Conservation (phyloP, 2,888 invertebrate species). For the Agonopterix alstromeriana region DNA sequence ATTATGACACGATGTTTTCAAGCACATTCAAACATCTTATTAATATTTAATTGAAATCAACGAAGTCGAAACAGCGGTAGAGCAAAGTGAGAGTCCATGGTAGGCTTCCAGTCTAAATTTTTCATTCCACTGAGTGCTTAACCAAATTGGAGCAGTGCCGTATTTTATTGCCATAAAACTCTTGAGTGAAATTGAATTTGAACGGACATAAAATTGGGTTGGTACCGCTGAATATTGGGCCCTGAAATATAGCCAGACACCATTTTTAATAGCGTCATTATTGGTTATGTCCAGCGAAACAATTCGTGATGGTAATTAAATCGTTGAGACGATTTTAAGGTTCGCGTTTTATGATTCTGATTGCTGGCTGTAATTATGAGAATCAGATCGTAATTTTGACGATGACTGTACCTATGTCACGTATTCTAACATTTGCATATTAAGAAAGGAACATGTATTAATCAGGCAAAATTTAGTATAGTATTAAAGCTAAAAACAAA, state of each 20-base stretch:
- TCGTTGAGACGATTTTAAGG: not conserved
- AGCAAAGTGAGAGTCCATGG: not conserved
- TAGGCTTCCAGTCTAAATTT: constrained; percentile 16
- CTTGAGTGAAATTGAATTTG: constrained; percentile 13
- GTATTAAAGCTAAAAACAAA: too few relatives aligned
- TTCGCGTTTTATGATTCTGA: too few relatives aligned
- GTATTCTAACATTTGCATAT: too few relatives aligned
- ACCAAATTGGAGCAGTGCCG: constrained; percentile 17
- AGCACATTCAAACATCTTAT: too few relatives aligned
- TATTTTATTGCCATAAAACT: constrained; percentile 17
- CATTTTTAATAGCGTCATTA: constrained; percentile 6
- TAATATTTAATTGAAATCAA: too few relatives aligned
- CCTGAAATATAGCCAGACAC: constrained; percentile 1
- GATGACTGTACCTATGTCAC: too few relatives aligned
- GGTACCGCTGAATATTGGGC: not conserved
- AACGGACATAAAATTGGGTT: constrained; percentile 10
- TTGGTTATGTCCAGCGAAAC: not conserved
- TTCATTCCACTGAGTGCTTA: constrained; percentile 19
- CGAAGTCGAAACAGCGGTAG: not conserved
- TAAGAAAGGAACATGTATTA: too few relatives aligned
- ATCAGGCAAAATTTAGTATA: too few relatives aligned
- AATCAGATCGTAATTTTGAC: too few relatives aligned
- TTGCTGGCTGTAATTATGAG: too few relatives aligned
- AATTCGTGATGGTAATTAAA: constrained; percentile 1
- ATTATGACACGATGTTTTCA: too few relatives aligned